phyloP scores from a whole-genome alignment of 2,113 vertebrate species.

The Oncorhynchus kisutch region DNA sequence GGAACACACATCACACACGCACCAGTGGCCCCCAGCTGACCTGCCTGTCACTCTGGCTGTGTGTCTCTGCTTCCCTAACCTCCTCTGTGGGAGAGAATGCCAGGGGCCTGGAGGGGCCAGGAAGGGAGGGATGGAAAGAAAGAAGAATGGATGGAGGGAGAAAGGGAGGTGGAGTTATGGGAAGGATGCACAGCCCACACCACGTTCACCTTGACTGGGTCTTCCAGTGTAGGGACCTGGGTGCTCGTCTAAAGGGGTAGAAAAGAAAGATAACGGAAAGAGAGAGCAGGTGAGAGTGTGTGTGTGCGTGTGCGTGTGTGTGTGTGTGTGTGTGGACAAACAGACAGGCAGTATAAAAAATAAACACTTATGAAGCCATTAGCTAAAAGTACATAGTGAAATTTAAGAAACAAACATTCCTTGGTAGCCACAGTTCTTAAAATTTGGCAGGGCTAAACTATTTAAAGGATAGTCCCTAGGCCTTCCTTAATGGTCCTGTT shows the following conservation, averaged over 20 bases:
- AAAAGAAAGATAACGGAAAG: no score
- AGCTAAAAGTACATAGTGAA: no score
- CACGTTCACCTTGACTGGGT: background rate
- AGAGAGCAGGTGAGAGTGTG: background rate
- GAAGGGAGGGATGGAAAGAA: background rate
- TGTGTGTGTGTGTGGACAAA: no score
- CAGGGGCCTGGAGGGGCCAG: background rate
- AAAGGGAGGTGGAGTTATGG: background rate
- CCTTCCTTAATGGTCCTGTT: no score
- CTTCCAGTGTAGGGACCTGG: background rate
- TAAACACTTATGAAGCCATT: no score
- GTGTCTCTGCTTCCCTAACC: conserved; percentile 8
- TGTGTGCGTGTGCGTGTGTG: background rate
- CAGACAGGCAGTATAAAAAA: no score
- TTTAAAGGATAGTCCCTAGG: no score
- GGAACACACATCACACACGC: conserved; percentile 23
- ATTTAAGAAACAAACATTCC: no score
- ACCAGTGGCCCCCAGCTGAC: conserved; percentile 9
- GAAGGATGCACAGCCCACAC: background rate
- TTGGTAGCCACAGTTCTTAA: no score
- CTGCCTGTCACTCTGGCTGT: conserved; percentile 5
- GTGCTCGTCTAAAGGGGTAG: background rate
- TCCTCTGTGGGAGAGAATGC: background rate
- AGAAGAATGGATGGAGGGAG: background rate
- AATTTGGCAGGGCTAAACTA: no score